phyloP scores from a whole-genome alignment of 2,888 invertebrate species.

The Acholoe squamosa region DNA sequence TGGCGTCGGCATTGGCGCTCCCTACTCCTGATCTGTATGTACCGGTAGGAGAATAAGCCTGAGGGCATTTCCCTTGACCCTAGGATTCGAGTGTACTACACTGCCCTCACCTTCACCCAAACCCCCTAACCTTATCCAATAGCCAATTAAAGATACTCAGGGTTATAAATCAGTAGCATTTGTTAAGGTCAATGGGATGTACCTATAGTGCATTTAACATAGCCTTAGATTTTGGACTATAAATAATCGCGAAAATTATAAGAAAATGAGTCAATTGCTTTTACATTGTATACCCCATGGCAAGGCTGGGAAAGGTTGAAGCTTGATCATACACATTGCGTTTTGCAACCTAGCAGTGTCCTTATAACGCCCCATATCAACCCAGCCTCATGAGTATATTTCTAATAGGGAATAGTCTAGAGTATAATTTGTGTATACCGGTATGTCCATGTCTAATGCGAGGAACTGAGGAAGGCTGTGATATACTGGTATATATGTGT shows the following conservation, averaged over 20 bases:
- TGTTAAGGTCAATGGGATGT: not conserved
- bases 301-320: not conserved
- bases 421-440: not conserved
- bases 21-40: too few species aligned
- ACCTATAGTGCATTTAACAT: not conserved
- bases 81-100: too few species aligned
- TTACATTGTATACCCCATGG: not conserved
- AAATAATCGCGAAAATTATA: not conserved
- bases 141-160: too few species aligned
- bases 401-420: too few species aligned
- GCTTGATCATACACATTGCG: not conserved
- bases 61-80: too few species aligned
- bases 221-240: not conserved
- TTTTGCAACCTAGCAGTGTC: too few species aligned
- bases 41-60: too few species aligned
- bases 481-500: not conserved
- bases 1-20: not conserved
- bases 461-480: not conserved
- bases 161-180: too few species aligned
- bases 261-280: conserved; percentile 1
- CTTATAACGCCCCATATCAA: too few species aligned
- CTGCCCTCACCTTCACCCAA: too few species aligned
- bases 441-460: not conserved
- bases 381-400: too few species aligned
- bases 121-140: too few species aligned